A percentile compares a stretch with the other conserved stretches of the same genome.
These are phyloP conservation scores for Brachyhypopomus gauderio DNA, from an alignment of 2,113 vertebrate species.

Conservation along the genomic window DNA sequence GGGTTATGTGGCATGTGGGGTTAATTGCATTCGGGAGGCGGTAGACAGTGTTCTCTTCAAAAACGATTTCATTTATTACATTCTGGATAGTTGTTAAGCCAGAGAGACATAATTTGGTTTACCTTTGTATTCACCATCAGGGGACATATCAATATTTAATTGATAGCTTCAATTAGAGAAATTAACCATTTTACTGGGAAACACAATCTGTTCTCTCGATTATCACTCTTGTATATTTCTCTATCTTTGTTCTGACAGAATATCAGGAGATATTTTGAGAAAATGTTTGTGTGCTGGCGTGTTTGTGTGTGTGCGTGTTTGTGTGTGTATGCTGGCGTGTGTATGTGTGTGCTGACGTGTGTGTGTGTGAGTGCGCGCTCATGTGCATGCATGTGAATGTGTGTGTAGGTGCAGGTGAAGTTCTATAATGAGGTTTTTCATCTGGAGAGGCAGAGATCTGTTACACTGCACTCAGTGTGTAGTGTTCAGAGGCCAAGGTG, in stretches of 20 bases:
- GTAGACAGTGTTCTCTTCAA: background rate
- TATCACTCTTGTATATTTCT: background rate
- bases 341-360: constrained; percentile 15
- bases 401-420: background rate
- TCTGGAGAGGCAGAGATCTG: constrained; percentile 13
- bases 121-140: constrained; percentile 16
- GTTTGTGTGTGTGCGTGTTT: background rate
- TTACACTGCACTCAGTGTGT: constrained; percentile 14
- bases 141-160: constrained; percentile 22
- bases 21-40: constrained; percentile 43
- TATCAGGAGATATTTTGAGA: background rate
- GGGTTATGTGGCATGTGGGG: constrained; percentile 29
- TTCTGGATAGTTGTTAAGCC: background rate
- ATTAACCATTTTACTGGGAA: background rate
- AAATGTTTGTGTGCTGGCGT: too few species aligned
- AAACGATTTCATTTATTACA: background rate
- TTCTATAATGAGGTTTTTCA: constrained; percentile 31
- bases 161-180: constrained; percentile 25
- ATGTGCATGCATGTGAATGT: constrained; percentile 17
- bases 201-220: constrained; percentile 3
- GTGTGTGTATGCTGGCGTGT: constrained; percentile 8
- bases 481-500: constrained; percentile 20
- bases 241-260: background rate
- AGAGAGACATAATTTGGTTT: background rate
- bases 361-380: background rate